phyloP scores from a whole-genome alignment of 1,140 invertebrate species.

The Chironomus striatipennis region DNA sequence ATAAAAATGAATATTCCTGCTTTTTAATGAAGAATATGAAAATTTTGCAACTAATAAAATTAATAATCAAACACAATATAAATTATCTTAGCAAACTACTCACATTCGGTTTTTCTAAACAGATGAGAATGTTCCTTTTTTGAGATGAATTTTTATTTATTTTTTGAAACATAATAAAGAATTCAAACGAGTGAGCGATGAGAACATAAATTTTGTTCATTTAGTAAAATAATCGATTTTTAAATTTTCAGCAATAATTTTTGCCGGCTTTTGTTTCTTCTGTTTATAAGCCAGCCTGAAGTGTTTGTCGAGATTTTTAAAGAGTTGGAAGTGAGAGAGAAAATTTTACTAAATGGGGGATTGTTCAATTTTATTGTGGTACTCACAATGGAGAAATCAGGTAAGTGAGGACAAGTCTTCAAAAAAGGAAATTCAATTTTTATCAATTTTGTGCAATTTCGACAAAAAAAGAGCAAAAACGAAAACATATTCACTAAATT shows the following conservation, averaged over 20 bases:
- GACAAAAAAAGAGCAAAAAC: too few relatives aligned
- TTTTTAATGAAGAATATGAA: too few relatives aligned
- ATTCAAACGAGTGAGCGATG: not conserved
- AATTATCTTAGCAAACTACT: not conserved
- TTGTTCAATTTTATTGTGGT: not conserved
- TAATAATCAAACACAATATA: not conserved
- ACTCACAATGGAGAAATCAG: too few relatives aligned
- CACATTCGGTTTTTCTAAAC: not conserved
- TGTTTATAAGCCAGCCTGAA: not conserved
- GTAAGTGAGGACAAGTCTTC: too few relatives aligned
- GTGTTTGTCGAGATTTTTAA: not conserved
- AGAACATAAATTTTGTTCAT: constrained; percentile 20
- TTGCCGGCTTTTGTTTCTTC: not conserved
- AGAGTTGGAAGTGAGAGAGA: not conserved
- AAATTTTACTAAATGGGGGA: not conserved
- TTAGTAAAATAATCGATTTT: not conserved
- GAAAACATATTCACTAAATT: too few relatives aligned
- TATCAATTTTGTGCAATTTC: too few relatives aligned
- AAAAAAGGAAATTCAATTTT: too few relatives aligned
- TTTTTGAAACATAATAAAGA: not conserved
- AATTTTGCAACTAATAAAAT: too few relatives aligned
- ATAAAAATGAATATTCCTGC: too few relatives aligned
- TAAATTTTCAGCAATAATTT: not conserved
- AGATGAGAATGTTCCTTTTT: not conserved
- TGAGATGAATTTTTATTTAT: not conserved